Evolutionary conservation across 1,140 invertebrate species (phyloP), one percentile per base, ranked within the genome.

Genomic region (Drosophila repleta): DNA sequence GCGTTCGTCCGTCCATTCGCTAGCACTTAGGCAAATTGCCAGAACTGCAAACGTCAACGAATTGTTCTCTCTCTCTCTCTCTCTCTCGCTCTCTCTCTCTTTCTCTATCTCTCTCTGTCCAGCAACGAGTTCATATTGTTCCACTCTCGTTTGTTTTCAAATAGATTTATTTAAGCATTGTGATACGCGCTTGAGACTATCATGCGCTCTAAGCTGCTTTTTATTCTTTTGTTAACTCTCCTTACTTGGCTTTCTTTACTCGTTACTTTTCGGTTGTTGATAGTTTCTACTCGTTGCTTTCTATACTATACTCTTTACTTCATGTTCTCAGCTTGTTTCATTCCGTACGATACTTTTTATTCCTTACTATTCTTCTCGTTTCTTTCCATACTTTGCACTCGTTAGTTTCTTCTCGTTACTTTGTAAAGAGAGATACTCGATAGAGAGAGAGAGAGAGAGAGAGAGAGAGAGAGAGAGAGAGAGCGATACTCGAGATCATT

Each of bases 1-100:
- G 57, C 73, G 60, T 29, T 52, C 72, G 63, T 78, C 63, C 72
- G 63, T 78, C 63, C 78, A 78, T 74, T 73, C 58, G 55, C 43
- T 64, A 85, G 81, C 81, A 85, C 81, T 85, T 85, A 85, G 81
- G 78, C 82, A 85, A 87, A 85, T 85, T 85, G 81, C 82, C 77
- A 85, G 62, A 41, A 52, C 45, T 55, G 29, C 48, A 72, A 61
- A 29, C n/a, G 39, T 17, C 20, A 35, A 37, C 39, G 32, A 17
- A 8, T 51, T 10, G 20, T 8, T 29, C 48, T 8, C 26, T 13
- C 7, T 18, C 17, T 21, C 39, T 15, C 17, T 0, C 3, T 24
- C 6, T 46, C 24, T 17, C 11, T 21, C 21, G 15, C 26, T 2
- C 3, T 15, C 3, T 60, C 24, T 17, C 1, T 13, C 39, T 32